Evolutionary conservation across 2,797 vertebrate genomes (phyloP), one percentile per base, ranked within the genome.

Genomic region (Lutjanus argentimaculatus): DNA sequence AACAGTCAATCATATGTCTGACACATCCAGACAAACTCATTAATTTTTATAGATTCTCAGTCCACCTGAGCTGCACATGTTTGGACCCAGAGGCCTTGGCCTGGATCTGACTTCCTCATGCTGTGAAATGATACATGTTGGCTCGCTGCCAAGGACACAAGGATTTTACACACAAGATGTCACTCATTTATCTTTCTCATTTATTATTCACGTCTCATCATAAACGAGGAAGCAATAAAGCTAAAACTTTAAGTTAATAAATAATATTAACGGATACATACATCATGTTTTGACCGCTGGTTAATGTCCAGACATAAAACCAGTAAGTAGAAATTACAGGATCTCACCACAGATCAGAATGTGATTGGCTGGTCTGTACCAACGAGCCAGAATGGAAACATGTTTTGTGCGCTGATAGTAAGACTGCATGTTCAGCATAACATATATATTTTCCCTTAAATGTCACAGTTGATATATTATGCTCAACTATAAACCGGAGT

Each of bases 231-330:
- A 70, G 77, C 69, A 80, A 70, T 79, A 67, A 30, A 57, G 62
- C 40, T 76, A 65, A 72, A 79, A 67, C 8, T 7, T 46, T 2
- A 56, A 72, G 57, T 79, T 67, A 91, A 95, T 94, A 89, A 92
- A 94, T 91, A 89, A 81, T 89, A 78, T 63, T 10, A 65, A 80
- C 57, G n/a, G 61, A 62, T 76, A 88, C 79, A 88, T 81, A 82
- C 6, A 64, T 75, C 13, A 55, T 66, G 51, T 77, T 79, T 80
- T 65, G 63, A 83, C 25, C 67, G 72, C 53, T 80, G 79, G 57
- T 74, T 61, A 68, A 84, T 69, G 22, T 80, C 57, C 64, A 40
- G 36, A 80, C 75, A 81, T 85, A 30, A 80, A 89, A 79, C 51
- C 36, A 56, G 79, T 67, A 58, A 68, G 21, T 43, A 52, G 16